These are phyloP conservation scores for Basileuterus tristriatus DNA, from an alignment of 2,797 vertebrate species.

Conservation along the genomic window DNA sequence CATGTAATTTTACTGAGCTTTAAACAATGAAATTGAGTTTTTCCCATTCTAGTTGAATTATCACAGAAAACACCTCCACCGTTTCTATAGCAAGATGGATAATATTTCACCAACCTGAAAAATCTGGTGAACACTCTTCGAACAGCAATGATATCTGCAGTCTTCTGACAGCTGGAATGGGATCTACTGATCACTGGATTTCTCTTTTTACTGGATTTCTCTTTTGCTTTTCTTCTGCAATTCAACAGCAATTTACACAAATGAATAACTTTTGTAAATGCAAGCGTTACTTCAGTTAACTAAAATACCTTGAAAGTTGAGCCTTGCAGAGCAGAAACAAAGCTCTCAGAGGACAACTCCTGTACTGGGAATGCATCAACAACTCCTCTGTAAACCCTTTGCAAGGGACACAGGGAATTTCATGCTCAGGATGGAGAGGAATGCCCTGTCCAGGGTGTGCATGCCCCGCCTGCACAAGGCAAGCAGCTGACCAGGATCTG, in stretches of 20 bases:
- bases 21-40: background rate
- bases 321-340: background rate
- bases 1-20: background rate
- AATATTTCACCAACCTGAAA: background rate
- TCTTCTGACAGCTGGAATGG: background rate
- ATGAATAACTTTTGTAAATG: background rate
- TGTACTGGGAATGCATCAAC: background rate
- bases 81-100: background rate
- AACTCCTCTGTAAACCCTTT: background rate
- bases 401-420: background rate
- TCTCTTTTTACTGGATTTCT: background rate
- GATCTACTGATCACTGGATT: background rate
- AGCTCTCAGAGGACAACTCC: background rate
- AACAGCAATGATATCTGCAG: background rate
- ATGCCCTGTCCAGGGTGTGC: background rate
- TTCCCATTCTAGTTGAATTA: background rate
- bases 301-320: background rate
- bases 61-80: background rate
- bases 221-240: background rate
- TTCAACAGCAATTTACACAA: background rate
- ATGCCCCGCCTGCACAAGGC: background rate
- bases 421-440: background rate
- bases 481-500: background rate
- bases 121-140: background rate
- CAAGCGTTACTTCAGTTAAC: rapidly evolving